These are phyloP conservation scores for Luehdorfia chinensis DNA, from an alignment of 1,140 invertebrate species.

Conservation along the genomic window DNA sequence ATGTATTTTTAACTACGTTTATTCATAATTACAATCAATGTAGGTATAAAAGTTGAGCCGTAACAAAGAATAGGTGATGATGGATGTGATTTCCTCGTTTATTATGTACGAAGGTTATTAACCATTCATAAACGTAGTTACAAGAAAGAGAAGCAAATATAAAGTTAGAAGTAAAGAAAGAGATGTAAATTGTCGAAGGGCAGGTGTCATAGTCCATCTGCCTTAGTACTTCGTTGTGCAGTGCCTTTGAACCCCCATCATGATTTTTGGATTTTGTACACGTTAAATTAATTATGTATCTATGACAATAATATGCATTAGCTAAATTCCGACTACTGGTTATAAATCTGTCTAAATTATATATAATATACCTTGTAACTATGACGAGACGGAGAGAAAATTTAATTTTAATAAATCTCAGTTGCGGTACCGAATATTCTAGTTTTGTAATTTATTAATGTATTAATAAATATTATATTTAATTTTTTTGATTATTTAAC, in stretches of 20 bases:
- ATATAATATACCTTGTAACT: too few species aligned
- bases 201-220: slow-evolving; percentile 62
- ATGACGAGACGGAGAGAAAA: too few species aligned
- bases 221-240: slow-evolving; percentile 37
- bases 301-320: neutral
- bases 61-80: too few species aligned
- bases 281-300: slow-evolving; percentile 14
- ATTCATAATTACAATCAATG: too few species aligned
- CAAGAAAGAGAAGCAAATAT: slow-evolving; percentile 37
- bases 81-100: slow-evolving; percentile 33
- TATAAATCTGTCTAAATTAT: slow-evolving; percentile 2
- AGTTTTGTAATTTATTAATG: too few species aligned
- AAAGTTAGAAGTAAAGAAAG: slow-evolving; percentile 31
- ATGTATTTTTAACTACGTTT: too few species aligned
- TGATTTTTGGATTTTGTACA: slow-evolving; percentile 19
- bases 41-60: too few species aligned
- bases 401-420: too few species aligned
- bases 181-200: slow-evolving; percentile 43
- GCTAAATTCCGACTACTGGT: slow-evolving; percentile 4
- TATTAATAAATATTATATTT: too few species aligned
- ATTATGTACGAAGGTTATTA: slow-evolving; percentile 37
- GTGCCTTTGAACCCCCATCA: slow-evolving; percentile 41
- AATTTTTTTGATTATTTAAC: too few species aligned
- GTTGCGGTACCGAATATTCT: too few species aligned
- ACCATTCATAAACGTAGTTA: slow-evolving; percentile 43